Evolutionary conservation across 1,140 invertebrate genomes (phyloP), one percentile per base, ranked within the genome.

Genomic region (Caenorhabditis remanei): DNA sequence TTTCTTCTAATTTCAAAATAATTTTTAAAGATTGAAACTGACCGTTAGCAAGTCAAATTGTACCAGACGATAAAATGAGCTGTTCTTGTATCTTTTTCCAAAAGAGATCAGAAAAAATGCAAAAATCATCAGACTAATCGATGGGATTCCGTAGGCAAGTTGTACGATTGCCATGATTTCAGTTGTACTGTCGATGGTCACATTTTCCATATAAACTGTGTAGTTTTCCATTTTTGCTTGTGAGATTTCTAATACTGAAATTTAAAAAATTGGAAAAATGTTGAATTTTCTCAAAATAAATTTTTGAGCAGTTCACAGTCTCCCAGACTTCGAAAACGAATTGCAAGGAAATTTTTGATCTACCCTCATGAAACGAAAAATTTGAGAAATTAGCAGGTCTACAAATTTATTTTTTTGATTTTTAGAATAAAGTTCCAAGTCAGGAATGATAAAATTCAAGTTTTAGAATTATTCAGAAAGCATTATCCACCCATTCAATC

Each of bases 31-130:
- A 32, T 9, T 65, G 11, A 65, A 65, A 65, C 61, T 40, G 11
- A 79, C 71, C 46, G 71, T 79, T 24, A 50, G 4, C 43, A 79
- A 53, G 24, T 79, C 71, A n/a, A 79, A 79, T 4, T 53, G n/a
- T 0, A 79, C 71, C 43, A 79, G 21, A 19, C 7, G 14, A n/a
- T 79, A 79, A n/a, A 79, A 79, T 6, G 46, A 43, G n/a, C 71
- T 79, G 6, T 50, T 50, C 8, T n/a, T 71, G 21, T 79, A 79
- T n/a, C n/a, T 43, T 48, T 50, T 79, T 24, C 71, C 71, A 0
- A 79, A n/a, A 8, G 46, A 13, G 13, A 79, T 24, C 4, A 79
- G 46, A 14, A 14, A 14, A 43, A 53, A n/a, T 5, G 6, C 21
- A n/a, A 50, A 53, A 13, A 79, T 21, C 71, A 79, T 24, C 1